These are phyloP conservation scores for Podilymbus podiceps DNA, from an alignment of 2,113 vertebrate species.

Conservation along the genomic window DNA sequence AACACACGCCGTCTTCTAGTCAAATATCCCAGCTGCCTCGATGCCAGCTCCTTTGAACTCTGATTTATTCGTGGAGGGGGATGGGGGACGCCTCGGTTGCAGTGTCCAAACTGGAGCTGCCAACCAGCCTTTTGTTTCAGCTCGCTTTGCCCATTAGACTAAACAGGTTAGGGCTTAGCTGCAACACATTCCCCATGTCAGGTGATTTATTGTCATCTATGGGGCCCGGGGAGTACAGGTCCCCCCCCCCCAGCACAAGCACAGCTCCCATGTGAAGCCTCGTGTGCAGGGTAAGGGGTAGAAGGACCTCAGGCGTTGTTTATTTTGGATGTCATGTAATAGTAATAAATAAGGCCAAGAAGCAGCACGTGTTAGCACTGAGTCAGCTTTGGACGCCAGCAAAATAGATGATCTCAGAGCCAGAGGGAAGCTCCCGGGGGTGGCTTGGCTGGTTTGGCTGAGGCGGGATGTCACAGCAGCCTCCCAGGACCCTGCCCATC, in stretches of 20 bases:
- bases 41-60: background rate
- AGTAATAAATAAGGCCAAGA: background rate
- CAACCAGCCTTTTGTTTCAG: background rate
- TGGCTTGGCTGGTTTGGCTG: rapidly evolving
- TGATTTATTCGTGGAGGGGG: background rate
- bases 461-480: background rate
- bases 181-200: background rate
- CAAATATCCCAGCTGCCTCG: background rate
- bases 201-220: background rate
- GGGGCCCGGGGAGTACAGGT: background rate
- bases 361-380: background rate
- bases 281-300: background rate
- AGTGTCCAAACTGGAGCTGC: background rate
- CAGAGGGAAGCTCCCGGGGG: background rate
- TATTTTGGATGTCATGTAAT: background rate
- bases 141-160: background rate
- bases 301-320: background rate
- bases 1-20: background rate
- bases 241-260: background rate
- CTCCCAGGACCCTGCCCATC: background rate
- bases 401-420: background rate
- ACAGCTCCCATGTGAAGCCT: background rate
- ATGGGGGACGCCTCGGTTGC: rapidly evolving
- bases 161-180: background rate
- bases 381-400: background rate